phyloP scores from a whole-genome alignment of 2,113 vertebrate species.

The Anas platyrhynchos region DNA sequence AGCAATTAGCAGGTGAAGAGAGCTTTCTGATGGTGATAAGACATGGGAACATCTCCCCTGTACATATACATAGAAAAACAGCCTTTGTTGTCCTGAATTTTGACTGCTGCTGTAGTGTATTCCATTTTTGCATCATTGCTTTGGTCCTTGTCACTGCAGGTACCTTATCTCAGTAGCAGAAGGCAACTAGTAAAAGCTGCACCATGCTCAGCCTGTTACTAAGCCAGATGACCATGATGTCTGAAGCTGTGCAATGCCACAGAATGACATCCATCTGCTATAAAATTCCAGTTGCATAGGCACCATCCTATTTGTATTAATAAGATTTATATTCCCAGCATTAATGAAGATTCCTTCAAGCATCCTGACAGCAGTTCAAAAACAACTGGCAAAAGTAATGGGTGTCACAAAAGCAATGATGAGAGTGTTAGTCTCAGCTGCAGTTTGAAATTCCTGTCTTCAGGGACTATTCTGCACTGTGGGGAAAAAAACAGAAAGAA shows the following conservation, averaged over 20 bases:
- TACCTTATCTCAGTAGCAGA: not conserved
- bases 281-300: not conserved
- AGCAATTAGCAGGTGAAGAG: not conserved
- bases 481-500: not conserved
- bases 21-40: not conserved
- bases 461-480: not conserved
- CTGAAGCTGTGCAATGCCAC: not conserved
- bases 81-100: not conserved
- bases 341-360: not conserved
- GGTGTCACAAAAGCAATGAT: not conserved
- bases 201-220: not conserved
- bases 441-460: not conserved
- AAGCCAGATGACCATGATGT: not conserved
- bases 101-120: not conserved
- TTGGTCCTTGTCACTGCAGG: not conserved
- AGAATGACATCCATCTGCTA: not conserved
- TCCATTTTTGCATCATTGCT: not conserved
- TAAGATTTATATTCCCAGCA: not conserved
- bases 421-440: not conserved
- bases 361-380: not conserved
- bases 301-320: not conserved
- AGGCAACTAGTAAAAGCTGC: not conserved
- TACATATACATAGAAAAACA: not conserved
- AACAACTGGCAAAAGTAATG: not conserved
- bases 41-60: not conserved